Evolutionary conservation across 53 echinoderm and acorn worm species (phyloP).

Genomic region (Holothuria scabra): DNA sequence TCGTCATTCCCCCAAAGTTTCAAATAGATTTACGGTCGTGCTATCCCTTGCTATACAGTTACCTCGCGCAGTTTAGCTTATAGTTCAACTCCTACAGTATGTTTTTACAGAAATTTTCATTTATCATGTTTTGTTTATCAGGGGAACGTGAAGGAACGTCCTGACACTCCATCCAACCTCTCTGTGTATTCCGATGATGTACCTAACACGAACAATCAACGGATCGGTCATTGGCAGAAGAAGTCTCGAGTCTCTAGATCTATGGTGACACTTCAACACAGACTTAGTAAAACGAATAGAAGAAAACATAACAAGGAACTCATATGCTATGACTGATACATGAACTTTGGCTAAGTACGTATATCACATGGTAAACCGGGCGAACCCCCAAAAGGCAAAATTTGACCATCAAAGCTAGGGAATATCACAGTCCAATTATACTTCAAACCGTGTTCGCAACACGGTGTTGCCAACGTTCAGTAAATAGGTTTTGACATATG

Average conservation of each 20-base stretch:
- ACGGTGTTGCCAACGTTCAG: too few species aligned
- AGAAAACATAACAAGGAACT: slow-evolving; percentile 87
- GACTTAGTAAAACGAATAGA: slow-evolving; percentile 75
- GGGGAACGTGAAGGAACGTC: slow-evolving; percentile 80
- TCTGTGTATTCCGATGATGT: slow-evolving; percentile 80
- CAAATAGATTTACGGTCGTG: too few species aligned
- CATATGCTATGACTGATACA: slow-evolving; percentile 69
- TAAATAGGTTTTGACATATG: too few species aligned
- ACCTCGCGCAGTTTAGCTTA: neutral
- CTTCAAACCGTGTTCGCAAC: too few species aligned
- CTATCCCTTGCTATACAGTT: too few species aligned
- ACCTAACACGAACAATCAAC: slow-evolving; percentile 87
- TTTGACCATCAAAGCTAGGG: too few species aligned
- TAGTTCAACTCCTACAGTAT: too few species aligned
- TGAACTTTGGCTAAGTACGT: too few species aligned
- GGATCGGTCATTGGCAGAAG: slow-evolving; percentile 73
- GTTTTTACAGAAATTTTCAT: neutral
- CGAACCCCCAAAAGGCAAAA: too few species aligned
- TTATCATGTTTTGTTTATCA: slow-evolving; percentile 3
- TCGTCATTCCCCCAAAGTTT: too few species aligned
- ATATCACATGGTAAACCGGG: too few species aligned
- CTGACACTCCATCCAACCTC: slow-evolving; percentile 76
- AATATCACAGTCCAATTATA: too few species aligned
- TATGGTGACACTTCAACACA: slow-evolving; percentile 86
- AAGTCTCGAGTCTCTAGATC: slow-evolving; percentile 72